These are phyloP conservation scores for Alfaro cultratus DNA, from an alignment of 2,797 vertebrate genomes.

Conservation along the genomic window DNA sequence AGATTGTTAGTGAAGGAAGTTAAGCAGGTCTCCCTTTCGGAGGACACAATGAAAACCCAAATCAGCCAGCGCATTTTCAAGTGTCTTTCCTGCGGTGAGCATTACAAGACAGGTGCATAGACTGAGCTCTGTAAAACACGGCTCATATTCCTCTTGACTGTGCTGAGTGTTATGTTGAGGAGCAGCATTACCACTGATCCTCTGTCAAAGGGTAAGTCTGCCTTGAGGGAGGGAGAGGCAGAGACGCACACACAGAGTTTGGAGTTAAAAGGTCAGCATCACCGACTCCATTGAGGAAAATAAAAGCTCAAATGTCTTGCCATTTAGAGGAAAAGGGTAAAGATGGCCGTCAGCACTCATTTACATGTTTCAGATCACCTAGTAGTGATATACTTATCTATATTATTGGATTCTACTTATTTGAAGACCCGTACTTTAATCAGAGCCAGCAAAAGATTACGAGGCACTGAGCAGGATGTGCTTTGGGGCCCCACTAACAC, in stretches of 20 bases:
- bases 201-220: slow-evolving; percentile 71
- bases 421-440: neutral
- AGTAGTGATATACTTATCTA: slow-evolving; percentile 37
- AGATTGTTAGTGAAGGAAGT: neutral
- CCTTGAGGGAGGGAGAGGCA: slow-evolving; percentile 40
- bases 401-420: slow-evolving; percentile 15
- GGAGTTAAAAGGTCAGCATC: slow-evolving; percentile 69
- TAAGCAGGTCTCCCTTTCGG: neutral
- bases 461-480: neutral
- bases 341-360: slow-evolving; percentile 70
- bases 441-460: neutral
- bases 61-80: neutral
- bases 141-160: slow-evolving; percentile 59
- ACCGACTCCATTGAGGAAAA: slow-evolving; percentile 70
- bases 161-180: slow-evolving; percentile 55
- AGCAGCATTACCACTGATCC: slow-evolving; percentile 57
- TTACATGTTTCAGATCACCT: slow-evolving; percentile 60
- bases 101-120: slow-evolving; percentile 44
- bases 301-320: slow-evolving; percentile 77
- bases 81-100: neutral
- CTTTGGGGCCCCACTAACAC: neutral
- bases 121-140: slow-evolving; percentile 13
- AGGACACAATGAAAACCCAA: neutral
- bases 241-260: slow-evolving; percentile 9
- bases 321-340: slow-evolving; percentile 76